phyloP scores from a whole-genome alignment of 2,797 vertebrate genomes.

The Hapalemur alaotrensis region DNA sequence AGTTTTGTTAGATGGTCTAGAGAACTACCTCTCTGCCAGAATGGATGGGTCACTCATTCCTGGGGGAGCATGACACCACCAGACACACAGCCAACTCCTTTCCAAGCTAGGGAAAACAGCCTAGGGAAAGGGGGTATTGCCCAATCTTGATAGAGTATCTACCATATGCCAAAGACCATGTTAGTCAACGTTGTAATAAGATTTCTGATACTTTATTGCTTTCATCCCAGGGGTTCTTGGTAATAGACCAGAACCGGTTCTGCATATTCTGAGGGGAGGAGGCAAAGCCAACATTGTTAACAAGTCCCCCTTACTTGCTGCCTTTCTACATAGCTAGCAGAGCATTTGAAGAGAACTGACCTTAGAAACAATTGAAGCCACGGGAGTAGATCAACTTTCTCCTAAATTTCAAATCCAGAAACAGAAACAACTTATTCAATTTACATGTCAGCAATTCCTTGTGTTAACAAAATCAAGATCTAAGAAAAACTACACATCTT shows the following conservation, averaged over 20 bases:
- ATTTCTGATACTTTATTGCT: neutral
- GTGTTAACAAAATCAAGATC: slow-evolving; percentile 1
- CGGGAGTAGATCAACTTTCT: slow-evolving; percentile 6
- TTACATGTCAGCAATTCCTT: slow-evolving; percentile 1
- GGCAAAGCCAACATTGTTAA: neutral
- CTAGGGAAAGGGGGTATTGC: neutral
- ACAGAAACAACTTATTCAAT: slow-evolving; percentile 33
- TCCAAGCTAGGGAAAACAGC: neutral
- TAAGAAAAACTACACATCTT: slow-evolving; percentile 31
- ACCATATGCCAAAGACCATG: neutral
- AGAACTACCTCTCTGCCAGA: neutral
- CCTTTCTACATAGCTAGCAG: neutral
- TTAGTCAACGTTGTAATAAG: neutral
- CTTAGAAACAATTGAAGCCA: neutral
- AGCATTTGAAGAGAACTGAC: neutral
- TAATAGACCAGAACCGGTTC: neutral
- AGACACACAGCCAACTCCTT: neutral
- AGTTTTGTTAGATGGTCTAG: neutral
- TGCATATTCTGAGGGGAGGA: neutral
- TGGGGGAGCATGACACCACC: neutral
- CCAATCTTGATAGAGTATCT: neutral
- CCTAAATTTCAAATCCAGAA: slow-evolving; percentile 52
- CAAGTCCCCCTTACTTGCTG: neutral
- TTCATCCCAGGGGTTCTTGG: neutral
- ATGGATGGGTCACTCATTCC: neutral